Percentiles rank a stretch among this genome's conserved stretches.
Evolutionary conservation across 2,888 invertebrate species (phyloP).

Genomic region (Mesorhabditis spiculigera): DNA sequence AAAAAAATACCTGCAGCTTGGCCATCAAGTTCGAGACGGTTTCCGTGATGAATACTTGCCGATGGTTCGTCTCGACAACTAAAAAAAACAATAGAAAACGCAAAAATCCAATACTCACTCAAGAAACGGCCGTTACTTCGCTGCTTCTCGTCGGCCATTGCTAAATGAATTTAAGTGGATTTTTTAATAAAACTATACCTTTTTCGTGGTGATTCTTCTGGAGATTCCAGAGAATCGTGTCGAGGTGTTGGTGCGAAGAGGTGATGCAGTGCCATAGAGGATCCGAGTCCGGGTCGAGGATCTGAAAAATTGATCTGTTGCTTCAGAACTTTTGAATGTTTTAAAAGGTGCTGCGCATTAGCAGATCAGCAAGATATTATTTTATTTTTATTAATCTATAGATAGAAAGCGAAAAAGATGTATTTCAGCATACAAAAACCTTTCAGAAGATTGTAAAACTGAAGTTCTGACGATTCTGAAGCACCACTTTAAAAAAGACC

Average conservation of each 20-base stretch:
- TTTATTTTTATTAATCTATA: no score
- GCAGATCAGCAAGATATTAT: no score
- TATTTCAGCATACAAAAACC: no score
- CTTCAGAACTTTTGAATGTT: no score
- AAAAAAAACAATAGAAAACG: background rate
- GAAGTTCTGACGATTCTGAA: no score
- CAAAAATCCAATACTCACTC: conserved; percentile 4
- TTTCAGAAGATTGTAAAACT: no score
- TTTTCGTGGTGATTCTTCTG: conserved; percentile 41
- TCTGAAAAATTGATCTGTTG: conserved; percentile 48
- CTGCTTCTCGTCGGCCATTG: background rate
- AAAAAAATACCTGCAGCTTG: conserved; percentile 25
- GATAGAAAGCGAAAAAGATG: no score
- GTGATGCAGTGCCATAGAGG: conserved; percentile 93
- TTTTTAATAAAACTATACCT: background rate
- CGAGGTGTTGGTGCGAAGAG: conserved; percentile 77
- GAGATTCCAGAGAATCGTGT: conserved; percentile 69
- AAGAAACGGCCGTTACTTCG: background rate
- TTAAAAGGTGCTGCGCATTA: no score
- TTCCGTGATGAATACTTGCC: conserved; percentile 77
- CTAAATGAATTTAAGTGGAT: background rate
- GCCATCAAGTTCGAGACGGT: conserved; percentile 74
- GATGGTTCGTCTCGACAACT: conserved; percentile 42
- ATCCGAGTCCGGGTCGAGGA: conserved; percentile 76
- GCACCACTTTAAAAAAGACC: no score